Conservation (phyloP, 2,797 vertebrate genomes). For the Megalops cyprinoides region DNA sequence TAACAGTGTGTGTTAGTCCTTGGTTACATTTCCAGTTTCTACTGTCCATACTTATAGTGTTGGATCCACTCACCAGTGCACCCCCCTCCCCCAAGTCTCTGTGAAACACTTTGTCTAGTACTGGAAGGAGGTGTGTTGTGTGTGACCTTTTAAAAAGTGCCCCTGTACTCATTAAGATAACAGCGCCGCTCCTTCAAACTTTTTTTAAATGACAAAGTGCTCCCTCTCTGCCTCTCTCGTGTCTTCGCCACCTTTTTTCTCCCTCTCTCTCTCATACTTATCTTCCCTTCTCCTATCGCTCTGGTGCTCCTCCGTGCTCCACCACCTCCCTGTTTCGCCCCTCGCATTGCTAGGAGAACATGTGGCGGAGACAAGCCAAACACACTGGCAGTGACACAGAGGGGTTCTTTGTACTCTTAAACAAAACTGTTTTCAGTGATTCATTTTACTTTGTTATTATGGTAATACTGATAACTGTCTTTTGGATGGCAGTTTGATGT, state of each 20-base stretch:
- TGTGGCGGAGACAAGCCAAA: not conserved
- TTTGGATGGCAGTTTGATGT: not conserved
- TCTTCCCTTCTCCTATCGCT: constrained; percentile 31
- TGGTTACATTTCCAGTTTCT: not conserved
- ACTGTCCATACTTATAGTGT: not conserved
- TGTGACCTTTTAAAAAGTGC: constrained; percentile 74
- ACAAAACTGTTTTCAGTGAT: not conserved
- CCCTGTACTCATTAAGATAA: constrained; percentile 79
- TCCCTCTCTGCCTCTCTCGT: constrained; percentile 69
- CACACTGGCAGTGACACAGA: not conserved
- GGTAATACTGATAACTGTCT: not conserved
- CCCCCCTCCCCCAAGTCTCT: not conserved
- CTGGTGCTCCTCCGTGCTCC: constrained; percentile 6
- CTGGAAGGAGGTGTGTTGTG: constrained; percentile 30
- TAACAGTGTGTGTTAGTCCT: not conserved
- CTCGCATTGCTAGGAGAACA: not conserved
- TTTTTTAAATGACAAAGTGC: constrained; percentile 76
- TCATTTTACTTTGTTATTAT: not conserved
- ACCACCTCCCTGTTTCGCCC: constrained; percentile 11
- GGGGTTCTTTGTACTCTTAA: not conserved
- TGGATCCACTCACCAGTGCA: not conserved
- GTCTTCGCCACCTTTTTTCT: constrained; percentile 64
- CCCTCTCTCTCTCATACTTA: constrained; percentile 14
- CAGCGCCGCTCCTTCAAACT: constrained; percentile 63
- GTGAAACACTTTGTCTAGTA: not conserved